phyloP scores from a whole-genome alignment of 2,888 invertebrate species.

The Patella ulyssiponensis region DNA sequence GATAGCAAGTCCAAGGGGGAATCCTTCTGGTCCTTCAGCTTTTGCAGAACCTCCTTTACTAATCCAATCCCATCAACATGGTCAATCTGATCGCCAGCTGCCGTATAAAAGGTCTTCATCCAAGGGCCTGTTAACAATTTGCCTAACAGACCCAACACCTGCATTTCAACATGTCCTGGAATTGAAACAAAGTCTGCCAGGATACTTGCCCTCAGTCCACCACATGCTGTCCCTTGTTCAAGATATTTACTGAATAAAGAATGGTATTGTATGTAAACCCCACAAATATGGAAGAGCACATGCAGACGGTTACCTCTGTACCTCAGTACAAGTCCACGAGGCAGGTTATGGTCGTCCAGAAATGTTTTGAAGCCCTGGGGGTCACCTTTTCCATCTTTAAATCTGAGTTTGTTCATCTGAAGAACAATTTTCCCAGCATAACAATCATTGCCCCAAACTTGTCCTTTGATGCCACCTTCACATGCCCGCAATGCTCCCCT shows the following conservation, averaged over 20 bases:
- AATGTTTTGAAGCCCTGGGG: constrained; percentile 36
- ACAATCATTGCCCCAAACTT: constrained; percentile 36
- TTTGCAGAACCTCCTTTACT: constrained; percentile 17
- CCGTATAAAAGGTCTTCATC: constrained; percentile 33
- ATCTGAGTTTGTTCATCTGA: constrained; percentile 39
- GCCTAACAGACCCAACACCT: constrained; percentile 33
- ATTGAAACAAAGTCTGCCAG: constrained; percentile 22
- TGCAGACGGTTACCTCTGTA: constrained; percentile 38
- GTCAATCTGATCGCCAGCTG: constrained; percentile 15
- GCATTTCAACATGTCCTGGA: constrained; percentile 25
- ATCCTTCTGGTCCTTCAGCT: background rate
- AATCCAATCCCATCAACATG: constrained; percentile 20
- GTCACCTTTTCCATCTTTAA: constrained; percentile 39
- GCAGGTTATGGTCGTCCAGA: constrained; percentile 28
- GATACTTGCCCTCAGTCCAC: constrained; percentile 26
- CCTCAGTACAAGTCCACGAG: constrained; percentile 31
- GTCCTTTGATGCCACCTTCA: constrained; percentile 22
- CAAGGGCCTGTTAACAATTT: constrained; percentile 31
- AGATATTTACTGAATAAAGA: constrained; percentile 21
- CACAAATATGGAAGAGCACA: constrained; percentile 37
- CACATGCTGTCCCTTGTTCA: constrained; percentile 28
- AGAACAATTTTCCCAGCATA: constrained; percentile 38
- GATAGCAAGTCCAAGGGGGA: constrained; percentile 14
- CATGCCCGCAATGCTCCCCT: constrained; percentile 22
- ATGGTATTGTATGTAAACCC: constrained; percentile 22